phyloP scores from a whole-genome alignment of 2,113 vertebrate genomes.

The Alligator sinensis region DNA sequence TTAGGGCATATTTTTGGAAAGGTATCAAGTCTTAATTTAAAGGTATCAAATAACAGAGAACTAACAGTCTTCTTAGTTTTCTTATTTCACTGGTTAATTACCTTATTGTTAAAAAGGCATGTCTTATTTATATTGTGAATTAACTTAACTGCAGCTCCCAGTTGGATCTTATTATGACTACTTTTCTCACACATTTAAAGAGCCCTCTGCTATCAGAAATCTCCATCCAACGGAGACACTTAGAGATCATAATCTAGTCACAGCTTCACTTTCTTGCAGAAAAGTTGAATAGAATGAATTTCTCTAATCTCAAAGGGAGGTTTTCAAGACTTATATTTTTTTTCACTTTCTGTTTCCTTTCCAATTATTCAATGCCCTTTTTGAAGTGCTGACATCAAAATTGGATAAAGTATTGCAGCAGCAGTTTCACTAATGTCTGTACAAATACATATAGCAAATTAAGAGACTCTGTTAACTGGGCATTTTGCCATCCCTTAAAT shows the following conservation, averaged over 20 bases:
- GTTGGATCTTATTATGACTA: background rate
- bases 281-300: background rate
- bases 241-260: background rate
- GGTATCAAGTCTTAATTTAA: background rate
- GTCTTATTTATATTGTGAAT: background rate
- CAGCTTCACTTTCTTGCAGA: background rate
- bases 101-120: background rate
- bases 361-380: background rate
- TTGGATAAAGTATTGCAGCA: background rate
- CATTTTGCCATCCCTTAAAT: background rate
- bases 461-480: background rate
- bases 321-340: background rate
- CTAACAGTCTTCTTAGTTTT: background rate
- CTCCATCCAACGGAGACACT: background rate
- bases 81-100: background rate
- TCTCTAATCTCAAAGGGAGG: background rate
- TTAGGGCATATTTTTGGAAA: slow-evolving; percentile 13
- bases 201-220: background rate
- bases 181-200: background rate
- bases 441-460: background rate
- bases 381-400: background rate
- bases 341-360: background rate
- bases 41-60: slow-evolving; percentile 30
- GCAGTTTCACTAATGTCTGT: background rate
- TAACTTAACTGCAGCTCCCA: background rate